Base-by-base conservation (phyloP, 2,888 invertebrate species). In the Dolomedes plantarius region DNA sequence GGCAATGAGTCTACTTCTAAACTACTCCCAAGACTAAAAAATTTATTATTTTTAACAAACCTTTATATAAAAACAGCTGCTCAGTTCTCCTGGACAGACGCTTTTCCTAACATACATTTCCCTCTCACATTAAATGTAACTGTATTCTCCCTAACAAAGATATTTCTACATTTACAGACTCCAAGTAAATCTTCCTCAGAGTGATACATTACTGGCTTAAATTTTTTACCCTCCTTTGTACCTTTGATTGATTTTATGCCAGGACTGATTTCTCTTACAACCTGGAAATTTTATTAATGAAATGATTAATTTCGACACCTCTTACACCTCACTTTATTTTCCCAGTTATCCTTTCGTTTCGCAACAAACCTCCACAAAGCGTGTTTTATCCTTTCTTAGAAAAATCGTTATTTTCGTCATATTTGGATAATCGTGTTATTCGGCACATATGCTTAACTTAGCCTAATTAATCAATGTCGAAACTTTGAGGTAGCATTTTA, bases 371-470 rank as follows among this genome's bases (percentile, higher is more conserved):
- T 46, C 13, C 46, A 16, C 16, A 46, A 46, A 46, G 46, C 46
- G 16, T 16, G 16, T 23, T 56, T 56, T 23, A 56, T 56, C 13
- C 19, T 16, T 46, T 13, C 23, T 56, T 11, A 56, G 56, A 56
- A 56, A 56, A 56, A 56, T 56, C 56, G 56, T 56, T 56, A 56
- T 56, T 56, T 56, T 56, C 23, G 19, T 23, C 46, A 56, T 56
- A 23, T 56, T 46, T 16, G 56, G 5, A 23, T n/a, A 56, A 56
- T 56, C 56, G 19, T 23, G 23, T 56, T 56, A 56, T n/a, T 23
- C 56, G 3, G 1, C 23, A 19, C 56, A 56, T 23, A 23, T 1
- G 56, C 56, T 23, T 3, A 56, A 3, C 1, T 23, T 19, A n/a
- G 23, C 23, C 19, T 56, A 56, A 56, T 56, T 56, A 56, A 56